Evolutionary conservation across 2,888 invertebrate species (phyloP).

Genomic region (Megastigmus dorsalis): DNA sequence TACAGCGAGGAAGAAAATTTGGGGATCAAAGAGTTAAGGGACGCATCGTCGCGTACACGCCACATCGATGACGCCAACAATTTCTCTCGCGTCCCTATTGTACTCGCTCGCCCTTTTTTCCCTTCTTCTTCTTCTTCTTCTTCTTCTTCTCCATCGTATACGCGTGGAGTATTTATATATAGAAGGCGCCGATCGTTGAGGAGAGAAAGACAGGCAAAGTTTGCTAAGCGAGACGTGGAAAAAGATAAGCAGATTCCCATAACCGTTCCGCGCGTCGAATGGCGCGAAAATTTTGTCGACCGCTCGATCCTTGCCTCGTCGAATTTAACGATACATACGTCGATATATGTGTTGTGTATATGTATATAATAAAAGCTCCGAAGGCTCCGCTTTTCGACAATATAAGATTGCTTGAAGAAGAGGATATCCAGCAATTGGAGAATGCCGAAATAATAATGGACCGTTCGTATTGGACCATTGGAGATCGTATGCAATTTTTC

Average conservation of each 20-base stretch:
- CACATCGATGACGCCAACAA: background rate
- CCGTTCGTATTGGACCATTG: slow-evolving; percentile 89
- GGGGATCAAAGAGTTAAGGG: no score
- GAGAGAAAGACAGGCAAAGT: slow-evolving; percentile 34
- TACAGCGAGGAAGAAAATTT: no score
- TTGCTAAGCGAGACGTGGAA: slow-evolving; percentile 54
- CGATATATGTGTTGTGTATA: no score
- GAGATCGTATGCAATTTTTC: slow-evolving; percentile 92
- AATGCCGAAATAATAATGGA: slow-evolving; percentile 90
- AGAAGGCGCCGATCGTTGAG: background rate
- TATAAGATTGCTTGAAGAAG: slow-evolving; percentile 87
- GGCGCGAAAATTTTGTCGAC: slow-evolving; percentile 49
- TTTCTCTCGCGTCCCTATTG: slow-evolving; percentile 1
- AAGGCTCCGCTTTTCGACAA: background rate
- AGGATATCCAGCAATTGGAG: slow-evolving; percentile 87
- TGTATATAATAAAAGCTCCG: no score
- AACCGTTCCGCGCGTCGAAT: slow-evolving; percentile 54
- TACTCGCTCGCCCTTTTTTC: slow-evolving; percentile 28
- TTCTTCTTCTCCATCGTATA: background rate
- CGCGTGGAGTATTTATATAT: no score
- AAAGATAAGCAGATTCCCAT: slow-evolving; percentile 56
- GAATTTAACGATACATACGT: slow-evolving; percentile 7
- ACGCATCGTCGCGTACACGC: no score
- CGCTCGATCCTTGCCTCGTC: slow-evolving; percentile 19
- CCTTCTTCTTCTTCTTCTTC: slow-evolving; percentile 1